phyloP scores from a whole-genome alignment of 1,140 invertebrate genomes.

The Choristoneura fumiferana region DNA sequence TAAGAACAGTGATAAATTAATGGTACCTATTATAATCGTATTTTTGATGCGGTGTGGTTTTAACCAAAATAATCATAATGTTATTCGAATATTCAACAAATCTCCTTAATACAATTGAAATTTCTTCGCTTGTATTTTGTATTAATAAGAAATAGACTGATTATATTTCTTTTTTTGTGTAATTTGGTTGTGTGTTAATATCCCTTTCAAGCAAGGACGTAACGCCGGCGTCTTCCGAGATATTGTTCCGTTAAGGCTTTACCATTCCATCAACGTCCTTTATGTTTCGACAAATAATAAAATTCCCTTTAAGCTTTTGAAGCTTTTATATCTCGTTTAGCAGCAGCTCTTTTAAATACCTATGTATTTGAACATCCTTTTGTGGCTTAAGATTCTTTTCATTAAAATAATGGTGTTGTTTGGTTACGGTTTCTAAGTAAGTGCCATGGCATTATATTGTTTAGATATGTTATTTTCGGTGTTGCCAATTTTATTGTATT shows the following conservation, averaged over 20 bases:
- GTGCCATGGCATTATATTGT: neutral
- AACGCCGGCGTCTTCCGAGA: conserved; percentile 15
- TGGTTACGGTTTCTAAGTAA: neutral
- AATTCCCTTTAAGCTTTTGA: conserved; percentile 12
- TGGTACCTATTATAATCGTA: too few species aligned
- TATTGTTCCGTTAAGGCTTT: conserved; percentile 7
- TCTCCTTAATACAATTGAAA: too few species aligned
- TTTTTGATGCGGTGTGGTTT: too few species aligned
- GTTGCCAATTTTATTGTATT: too few species aligned
- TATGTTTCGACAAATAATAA: conserved; percentile 10
- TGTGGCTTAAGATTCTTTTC: neutral
- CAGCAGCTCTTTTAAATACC: conserved; percentile 14
- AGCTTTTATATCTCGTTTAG: conserved; percentile 13
- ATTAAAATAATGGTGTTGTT: conserved; percentile 1
- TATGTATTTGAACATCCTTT: conserved; percentile 14
- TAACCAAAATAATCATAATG: too few species aligned
- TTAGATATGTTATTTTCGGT: neutral
- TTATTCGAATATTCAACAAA: too few species aligned
- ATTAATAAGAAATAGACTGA: neutral
- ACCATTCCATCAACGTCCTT: conserved; percentile 12
- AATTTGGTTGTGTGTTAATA: conserved; percentile 10
- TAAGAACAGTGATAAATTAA: too few species aligned
- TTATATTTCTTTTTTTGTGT: neutral
- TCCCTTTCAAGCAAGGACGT: conserved; percentile 2
- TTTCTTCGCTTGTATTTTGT: neutral